A percentile compares a stretch with the other conserved stretches of the same genome.
phyloP scores from a whole-genome alignment of 2,888 invertebrate genomes.

The Drosophila kokeensis region DNA sequence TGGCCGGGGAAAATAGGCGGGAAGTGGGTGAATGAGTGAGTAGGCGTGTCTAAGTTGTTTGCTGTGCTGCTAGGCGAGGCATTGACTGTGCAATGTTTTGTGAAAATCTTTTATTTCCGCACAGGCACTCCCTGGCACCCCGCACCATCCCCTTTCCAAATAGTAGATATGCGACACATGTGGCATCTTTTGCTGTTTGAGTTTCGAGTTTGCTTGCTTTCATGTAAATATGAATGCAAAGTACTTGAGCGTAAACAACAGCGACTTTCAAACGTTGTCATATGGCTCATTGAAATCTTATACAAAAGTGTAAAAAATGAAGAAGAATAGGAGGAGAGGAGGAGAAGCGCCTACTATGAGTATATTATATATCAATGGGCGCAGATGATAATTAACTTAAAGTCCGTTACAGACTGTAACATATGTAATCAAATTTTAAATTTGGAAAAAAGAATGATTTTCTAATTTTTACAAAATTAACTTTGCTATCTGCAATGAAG shows the following conservation, averaged over 20 bases:
- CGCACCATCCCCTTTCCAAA: neutral
- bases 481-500: neutral
- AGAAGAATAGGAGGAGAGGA: neutral
- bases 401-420: neutral
- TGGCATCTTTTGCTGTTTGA: slow-evolving; percentile 52
- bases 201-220: slow-evolving; percentile 43
- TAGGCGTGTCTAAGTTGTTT: slow-evolving; percentile 65
- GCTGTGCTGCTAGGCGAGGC: slow-evolving; percentile 45
- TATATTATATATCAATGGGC: neutral
- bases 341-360: neutral
- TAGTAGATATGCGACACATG: slow-evolving; percentile 25
- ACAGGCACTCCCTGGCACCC: neutral
- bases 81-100: slow-evolving; percentile 73
- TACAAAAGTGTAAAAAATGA: neutral
- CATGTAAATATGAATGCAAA: slow-evolving; percentile 71
- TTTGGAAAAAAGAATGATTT: neutral
- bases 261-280: slow-evolving; percentile 36
- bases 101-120: slow-evolving; percentile 76
- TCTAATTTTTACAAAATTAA: neutral
- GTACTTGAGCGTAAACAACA: slow-evolving; percentile 62
- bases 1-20: neutral
- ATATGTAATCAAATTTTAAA: neutral
- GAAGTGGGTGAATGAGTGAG: neutral
- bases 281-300: slow-evolving; percentile 46
- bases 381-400: neutral